phyloP scores from a whole-genome alignment of 2,113 vertebrate species.

The Bufo gargarizans region DNA sequence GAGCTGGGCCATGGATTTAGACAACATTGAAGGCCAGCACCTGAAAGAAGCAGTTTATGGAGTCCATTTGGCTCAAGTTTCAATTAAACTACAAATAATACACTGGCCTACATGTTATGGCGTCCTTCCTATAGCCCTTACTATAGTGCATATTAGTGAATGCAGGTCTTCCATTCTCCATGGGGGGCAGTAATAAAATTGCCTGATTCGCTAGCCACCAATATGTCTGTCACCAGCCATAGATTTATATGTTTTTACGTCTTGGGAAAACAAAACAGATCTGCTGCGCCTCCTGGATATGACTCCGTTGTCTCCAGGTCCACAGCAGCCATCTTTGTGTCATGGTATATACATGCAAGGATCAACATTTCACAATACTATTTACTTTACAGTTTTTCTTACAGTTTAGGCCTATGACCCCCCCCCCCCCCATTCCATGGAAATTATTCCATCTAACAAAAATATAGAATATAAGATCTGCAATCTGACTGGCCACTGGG shows the following conservation, averaged over 20 bases:
- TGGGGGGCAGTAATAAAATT: not conserved
- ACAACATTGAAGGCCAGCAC: not conserved
- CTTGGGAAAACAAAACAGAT: too few species aligned
- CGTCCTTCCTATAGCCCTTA: not conserved
- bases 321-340: not conserved
- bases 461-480: too few species aligned
- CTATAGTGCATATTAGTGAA: not conserved
- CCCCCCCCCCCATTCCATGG: too few species aligned
- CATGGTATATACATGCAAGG: not conserved
- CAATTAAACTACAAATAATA: not conserved
- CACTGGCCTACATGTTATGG: not conserved
- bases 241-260: not conserved
- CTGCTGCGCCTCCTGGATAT: not conserved
- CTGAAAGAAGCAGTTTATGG: not conserved
- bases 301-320: not conserved
- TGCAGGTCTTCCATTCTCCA: not conserved
- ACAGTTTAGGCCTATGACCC: too few species aligned
- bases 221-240: not conserved
- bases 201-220: not conserved
- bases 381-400: too few species aligned
- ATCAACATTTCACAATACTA: not conserved
- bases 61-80: not conserved
- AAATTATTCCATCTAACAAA: too few species aligned
- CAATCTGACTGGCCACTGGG: too few species aligned
- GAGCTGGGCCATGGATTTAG: not conserved